Base-by-base conservation (phyloP, 2,888 invertebrate genomes). In the Ganaspis brasiliensis region DNA sequence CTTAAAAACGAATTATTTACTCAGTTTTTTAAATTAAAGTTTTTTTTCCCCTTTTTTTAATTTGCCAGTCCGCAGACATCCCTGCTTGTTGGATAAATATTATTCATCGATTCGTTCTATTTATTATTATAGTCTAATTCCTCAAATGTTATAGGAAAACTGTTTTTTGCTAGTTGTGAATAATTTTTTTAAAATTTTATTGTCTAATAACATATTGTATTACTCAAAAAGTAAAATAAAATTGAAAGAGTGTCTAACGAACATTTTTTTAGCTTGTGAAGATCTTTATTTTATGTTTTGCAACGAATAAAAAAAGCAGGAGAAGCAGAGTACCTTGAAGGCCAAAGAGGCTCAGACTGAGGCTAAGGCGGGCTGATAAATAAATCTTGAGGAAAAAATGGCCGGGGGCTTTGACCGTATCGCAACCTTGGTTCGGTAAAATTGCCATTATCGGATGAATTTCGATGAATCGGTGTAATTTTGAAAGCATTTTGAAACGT, bases 381-480 rank as follows among this genome's bases (percentile, higher is more conserved):
- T 76, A 76, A 81, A 81, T 79, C 74, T 70, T 75, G 56, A 74
- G 77, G 63, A 75, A 61, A 16, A 67, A 61, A 37, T 57, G 56
- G 40, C 63, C 56, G 56, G 76, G 74, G 78, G 45, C 67, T 55
- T 24, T 71, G 73, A 75, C 71, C 40, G 21, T 77, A 75, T 49
- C 72, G n/a, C n/a, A 26, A 55, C 49, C 56, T 59, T 56, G 72
- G 24, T 55, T 63, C 57, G 63, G 31, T 59, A 31, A 59, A 74
- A 73, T 74, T 63, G 37, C 77, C 35, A 79, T 81, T 73, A 80
- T 72, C 70, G 35, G 19, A 79, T 82, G 81, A 77, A 84, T 84
- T 85, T 83, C 84, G 83, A 84, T 84, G 85, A 86, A 86, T 84
- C 82, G 81, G 81, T 72, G 81, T 82, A 84, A 85, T 85, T 85